phyloP scores from a whole-genome alignment of 2,888 invertebrate species.

The Enchytraeus crypticus region DNA sequence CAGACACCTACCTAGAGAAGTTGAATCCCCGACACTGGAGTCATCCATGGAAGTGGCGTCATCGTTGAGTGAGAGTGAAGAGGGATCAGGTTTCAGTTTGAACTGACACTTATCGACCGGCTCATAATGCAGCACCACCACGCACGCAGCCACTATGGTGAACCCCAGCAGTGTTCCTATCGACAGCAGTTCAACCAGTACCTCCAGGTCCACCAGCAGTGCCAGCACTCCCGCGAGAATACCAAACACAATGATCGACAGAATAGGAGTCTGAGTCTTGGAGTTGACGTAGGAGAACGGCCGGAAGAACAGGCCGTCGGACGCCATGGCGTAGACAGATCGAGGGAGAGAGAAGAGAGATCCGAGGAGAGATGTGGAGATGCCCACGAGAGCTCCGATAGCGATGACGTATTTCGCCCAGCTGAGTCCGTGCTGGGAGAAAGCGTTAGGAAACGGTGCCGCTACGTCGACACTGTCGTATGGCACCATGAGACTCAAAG shows the following conservation, averaged over 20 bases:
- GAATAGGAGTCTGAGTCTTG: constrained; percentile 59
- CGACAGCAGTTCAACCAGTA: constrained; percentile 87
- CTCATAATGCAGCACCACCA: constrained; percentile 74
- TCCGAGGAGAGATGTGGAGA: constrained; percentile 54
- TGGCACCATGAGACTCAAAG: constrained; percentile 42
- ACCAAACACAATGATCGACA: constrained; percentile 41
- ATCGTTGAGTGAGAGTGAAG: neutral
- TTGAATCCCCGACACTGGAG: neutral
- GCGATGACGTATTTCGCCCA: constrained; percentile 39
- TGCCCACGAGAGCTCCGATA: constrained; percentile 37
- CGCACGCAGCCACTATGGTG: constrained; percentile 81
- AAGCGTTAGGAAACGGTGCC: constrained; percentile 40
- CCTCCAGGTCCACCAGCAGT: constrained; percentile 74
- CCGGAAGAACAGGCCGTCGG: constrained; percentile 74
- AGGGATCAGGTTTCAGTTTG: constrained; percentile 37
- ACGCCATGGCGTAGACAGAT: constrained; percentile 81
- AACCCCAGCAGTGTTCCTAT: constrained; percentile 57
- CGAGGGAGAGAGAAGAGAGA: constrained; percentile 75
- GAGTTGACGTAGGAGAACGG: constrained; percentile 61
- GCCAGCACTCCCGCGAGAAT: constrained; percentile 57
- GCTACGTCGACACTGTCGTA: constrained; percentile 33
- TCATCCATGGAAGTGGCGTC: neutral
- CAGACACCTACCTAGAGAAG: no score
- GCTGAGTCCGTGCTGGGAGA: constrained; percentile 30
- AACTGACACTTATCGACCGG: constrained; percentile 43